Percentiles rank a stretch among this genome's conserved stretches.
Evolutionary conservation across 2,888 invertebrate species (phyloP).

Genomic region (Drosophila phalerata): DNA sequence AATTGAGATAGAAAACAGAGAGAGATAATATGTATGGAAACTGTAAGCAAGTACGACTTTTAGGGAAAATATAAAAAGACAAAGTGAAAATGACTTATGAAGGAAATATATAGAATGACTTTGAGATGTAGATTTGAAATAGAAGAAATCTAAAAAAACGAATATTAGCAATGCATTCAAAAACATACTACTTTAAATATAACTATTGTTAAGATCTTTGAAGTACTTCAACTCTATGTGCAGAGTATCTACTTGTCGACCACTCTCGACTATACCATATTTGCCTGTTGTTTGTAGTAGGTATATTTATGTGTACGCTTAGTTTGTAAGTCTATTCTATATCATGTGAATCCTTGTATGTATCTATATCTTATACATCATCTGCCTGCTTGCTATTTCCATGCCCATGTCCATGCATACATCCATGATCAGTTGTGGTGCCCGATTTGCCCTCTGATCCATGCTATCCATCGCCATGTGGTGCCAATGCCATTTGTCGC

Average conservation of each 20-base stretch:
- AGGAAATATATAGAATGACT: neutral
- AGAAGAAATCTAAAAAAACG: neutral
- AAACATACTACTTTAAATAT: neutral
- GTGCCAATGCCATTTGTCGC: conserved; percentile 93
- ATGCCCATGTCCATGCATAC: conserved; percentile 34
- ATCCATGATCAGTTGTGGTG: conserved; percentile 85
- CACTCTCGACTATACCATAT: conserved; percentile 11
- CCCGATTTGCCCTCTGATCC: conserved; percentile 88
- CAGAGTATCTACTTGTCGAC: conserved; percentile 27
- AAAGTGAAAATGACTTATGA: neutral
- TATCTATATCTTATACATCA: conserved; percentile 39
- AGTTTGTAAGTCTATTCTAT: conserved; percentile 46
- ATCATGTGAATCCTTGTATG: conserved; percentile 3
- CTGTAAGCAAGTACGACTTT: too few species aligned
- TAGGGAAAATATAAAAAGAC: neutral
- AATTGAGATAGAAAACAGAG: too few species aligned
- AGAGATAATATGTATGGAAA: too few species aligned
- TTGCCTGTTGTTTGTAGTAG: conserved; percentile 10
- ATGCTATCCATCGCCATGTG: conserved; percentile 94
- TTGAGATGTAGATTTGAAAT: neutral
- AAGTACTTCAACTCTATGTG: conserved; percentile 6
- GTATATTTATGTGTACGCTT: conserved; percentile 27
- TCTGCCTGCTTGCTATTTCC: conserved; percentile 63
- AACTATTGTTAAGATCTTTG: neutral
- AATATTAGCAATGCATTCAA: neutral